A percentile compares a stretch with the other conserved stretches of the same genome.
phyloP scores from a whole-genome alignment of 1,140 invertebrate species.

The Pseudomyrmex concolor region DNA sequence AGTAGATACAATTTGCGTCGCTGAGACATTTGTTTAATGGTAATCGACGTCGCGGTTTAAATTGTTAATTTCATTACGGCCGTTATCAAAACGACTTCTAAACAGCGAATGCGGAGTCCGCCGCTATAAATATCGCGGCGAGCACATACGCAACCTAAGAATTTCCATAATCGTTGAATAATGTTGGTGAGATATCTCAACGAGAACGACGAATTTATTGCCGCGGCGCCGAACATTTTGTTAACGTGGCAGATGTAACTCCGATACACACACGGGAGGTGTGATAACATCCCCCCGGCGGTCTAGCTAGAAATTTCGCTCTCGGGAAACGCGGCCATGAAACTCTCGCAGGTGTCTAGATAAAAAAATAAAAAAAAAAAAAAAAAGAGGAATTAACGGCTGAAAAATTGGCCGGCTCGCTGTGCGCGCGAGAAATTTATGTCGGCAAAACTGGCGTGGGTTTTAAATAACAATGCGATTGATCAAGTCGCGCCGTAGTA shows the following conservation, averaged over 20 bases:
- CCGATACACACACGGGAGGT: not conserved
- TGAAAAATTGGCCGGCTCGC: not conserved
- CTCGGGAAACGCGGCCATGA: slow-evolving; percentile 24
- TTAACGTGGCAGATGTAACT: slow-evolving; percentile 42
- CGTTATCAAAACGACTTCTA: slow-evolving; percentile 41
- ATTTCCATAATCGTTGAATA: slow-evolving; percentile 54
- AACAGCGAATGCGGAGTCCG: slow-evolving; percentile 3
- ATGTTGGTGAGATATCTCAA: slow-evolving; percentile 46
- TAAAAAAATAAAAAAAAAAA: slow-evolving; percentile 13
- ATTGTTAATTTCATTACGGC: slow-evolving; percentile 40
- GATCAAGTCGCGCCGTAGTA: not conserved
- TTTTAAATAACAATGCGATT: slow-evolving; percentile 32
- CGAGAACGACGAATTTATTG: slow-evolving; percentile 39
- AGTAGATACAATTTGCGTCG: not conserved
- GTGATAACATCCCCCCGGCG: slow-evolving; percentile 13
- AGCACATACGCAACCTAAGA: slow-evolving; percentile 16
- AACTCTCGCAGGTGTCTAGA: slow-evolving; percentile 11
- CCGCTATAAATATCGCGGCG: slow-evolving; percentile 23
- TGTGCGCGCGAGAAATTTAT: not conserved
- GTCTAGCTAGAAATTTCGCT: slow-evolving; percentile 21
- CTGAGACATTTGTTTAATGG: slow-evolving; percentile 33
- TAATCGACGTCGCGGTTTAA: slow-evolving; percentile 31
- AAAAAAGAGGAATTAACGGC: not conserved
- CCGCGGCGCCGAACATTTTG: slow-evolving; percentile 46
- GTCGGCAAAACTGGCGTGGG: not conserved